Evolutionary conservation across 2,113 vertebrate species (phyloP), one percentile per base, ranked within the genome.

Genomic region (Upupa epops): DNA sequence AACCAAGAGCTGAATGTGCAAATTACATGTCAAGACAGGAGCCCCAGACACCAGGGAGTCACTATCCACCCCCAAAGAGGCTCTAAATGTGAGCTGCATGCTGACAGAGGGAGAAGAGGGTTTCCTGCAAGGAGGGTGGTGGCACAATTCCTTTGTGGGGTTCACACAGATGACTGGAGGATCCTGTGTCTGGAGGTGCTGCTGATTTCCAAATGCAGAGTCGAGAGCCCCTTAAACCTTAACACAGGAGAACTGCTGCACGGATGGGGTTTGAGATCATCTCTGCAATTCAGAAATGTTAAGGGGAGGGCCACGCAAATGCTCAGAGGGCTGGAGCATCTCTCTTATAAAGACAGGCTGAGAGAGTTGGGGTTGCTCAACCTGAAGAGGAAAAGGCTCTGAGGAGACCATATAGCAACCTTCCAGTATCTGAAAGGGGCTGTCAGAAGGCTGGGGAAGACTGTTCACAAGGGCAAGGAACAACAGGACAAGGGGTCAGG

Each of bases 21-120:
- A 93, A 92, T 69, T 82, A 8, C 52, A 34, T 85, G 88, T 90
- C 83, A 56, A 95, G 56, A 59, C 8, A 66, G 64, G 21, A 83
- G 55, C 9, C 58, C 49, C 68, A 60, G 85, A 71, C 64, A 89
- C 26, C 42, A 73, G 24, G 36, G n/a, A 77, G 65, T 76, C 55
- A 77, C 37, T 49, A 54, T 9, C 22, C 60, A 25, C 11, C 10
- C 55, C 13, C 3, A 48, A 74, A 75, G 22, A 48, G 42, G 24
- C 18, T 74, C 37, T 89, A 56, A 70, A 66, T 20, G 25, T 32
- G 10, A 89, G 60, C 34, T 71, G 25, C 1, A 0, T 9, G 76
- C 17, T 42, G 25, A 66, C 16, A 37, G 64, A 86, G 69, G 60
- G 46, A 77, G 59, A 73, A 65, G 17, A 85, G 25, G 36, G 46